Base-by-base conservation (phyloP, 2,888 invertebrate species). In the Bibio marci region DNA sequence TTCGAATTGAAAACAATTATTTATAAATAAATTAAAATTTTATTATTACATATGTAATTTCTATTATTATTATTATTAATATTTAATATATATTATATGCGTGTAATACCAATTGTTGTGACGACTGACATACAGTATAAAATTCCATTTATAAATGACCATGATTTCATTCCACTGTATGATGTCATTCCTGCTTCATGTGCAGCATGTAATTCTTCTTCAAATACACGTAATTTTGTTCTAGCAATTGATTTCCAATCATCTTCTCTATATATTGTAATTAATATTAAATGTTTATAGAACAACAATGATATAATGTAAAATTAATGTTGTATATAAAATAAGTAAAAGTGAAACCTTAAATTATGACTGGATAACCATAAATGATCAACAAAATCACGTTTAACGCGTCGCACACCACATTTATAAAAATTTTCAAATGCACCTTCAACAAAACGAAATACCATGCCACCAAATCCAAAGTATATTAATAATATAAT, bases 91-190 rank as follows among this genome's bases (percentile, higher is more conserved):
- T n/a, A n/a, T n/a, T n/a, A n/a, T n/a, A n/a, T n/a, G n/a, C n/a
- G n/a, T n/a, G n/a, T n/a, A n/a, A n/a, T 76, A 87, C 90, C 90
- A 64, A 90, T 87, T 35, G 86, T 88, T 38, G 88, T 83, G 52
- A 88, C 70, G 51, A 90, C 73, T 47, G 87, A 86, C 62, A 88
- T 65, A 56, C 83, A 82, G 63, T 82, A 91, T 43, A 86, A 73
- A 47, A 88, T 74, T 15, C 83, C 80, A 57, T 88, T 88, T 58
- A 87, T 69, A 57, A 88, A 88, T 52, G 77, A 85, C 86, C 88
- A 90, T 15, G 82, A 77, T 53, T 75, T 75, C 54, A 80, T 79
- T 3, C 86, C 87, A 45, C 86, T 83, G 55, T 83, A 85, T 1
- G 80, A 75, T 18, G 77, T 80, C 43, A 88, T 72, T 0, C 87